phyloP scores from a whole-genome alignment of 1,140 invertebrate genomes.

The Ceratina calcarata region DNA sequence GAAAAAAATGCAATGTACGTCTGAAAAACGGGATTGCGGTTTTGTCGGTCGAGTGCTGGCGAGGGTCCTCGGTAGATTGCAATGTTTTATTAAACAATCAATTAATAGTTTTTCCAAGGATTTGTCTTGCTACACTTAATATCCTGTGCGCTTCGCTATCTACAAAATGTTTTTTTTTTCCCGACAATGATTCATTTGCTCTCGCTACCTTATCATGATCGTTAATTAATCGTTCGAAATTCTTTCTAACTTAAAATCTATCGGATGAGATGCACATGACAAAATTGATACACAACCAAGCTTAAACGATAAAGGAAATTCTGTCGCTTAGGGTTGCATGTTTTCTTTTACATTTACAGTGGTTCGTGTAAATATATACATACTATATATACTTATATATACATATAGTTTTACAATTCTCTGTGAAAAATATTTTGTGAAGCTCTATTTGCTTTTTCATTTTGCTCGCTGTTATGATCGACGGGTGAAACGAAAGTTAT shows the following conservation, averaged over 20 bases:
- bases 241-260: background rate
- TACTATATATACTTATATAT: background rate
- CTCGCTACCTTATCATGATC: background rate
- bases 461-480: background rate
- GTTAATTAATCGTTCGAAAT: background rate
- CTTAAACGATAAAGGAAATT: background rate
- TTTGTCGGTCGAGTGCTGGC: conserved; percentile 46
- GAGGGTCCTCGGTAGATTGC: conserved; percentile 54
- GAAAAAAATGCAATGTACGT: conserved; percentile 17
- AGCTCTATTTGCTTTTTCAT: background rate
- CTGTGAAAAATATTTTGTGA: background rate
- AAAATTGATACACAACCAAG: no score
- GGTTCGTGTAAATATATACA: background rate
- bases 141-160: conserved; percentile 33
- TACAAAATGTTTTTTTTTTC: background rate
- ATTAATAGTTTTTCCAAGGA: conserved; percentile 37
- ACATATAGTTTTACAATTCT: background rate
- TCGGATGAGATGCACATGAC: background rate
- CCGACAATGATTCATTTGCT: conserved; percentile 45
- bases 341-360: background rate
- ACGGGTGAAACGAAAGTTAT: background rate
- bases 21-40: conserved; percentile 12
- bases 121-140: conserved; percentile 48
- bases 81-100: conserved; percentile 66
- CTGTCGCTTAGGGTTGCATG: background rate